A percentile compares a stretch with the other conserved stretches of the same genome.
Conservation (phyloP, 2,797 vertebrate species). For the Enteromius anoplus region DNA sequence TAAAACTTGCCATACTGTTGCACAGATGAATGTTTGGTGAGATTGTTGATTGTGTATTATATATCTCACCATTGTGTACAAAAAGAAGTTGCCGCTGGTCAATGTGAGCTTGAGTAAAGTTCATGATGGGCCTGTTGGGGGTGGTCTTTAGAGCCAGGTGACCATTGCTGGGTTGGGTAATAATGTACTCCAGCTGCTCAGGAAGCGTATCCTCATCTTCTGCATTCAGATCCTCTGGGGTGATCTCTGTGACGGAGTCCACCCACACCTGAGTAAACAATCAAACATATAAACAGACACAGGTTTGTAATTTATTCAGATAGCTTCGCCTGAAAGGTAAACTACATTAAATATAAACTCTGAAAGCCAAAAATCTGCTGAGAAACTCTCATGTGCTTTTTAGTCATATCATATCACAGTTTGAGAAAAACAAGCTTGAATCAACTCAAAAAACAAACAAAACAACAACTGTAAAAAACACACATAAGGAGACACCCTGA, state of each 20-base stretch:
- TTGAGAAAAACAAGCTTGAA: constrained; percentile 1
- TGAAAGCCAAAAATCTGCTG: not conserved
- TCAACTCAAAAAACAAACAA: not conserved
- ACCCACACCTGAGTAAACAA: constrained; percentile 84
- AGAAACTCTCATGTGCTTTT: not conserved
- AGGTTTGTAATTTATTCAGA: not conserved
- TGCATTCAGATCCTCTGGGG: constrained; percentile 76
- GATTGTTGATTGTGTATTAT: not conserved
- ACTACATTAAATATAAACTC: not conserved
- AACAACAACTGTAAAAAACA: not conserved
- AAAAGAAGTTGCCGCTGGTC: constrained; percentile 84
- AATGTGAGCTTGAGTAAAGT: constrained; percentile 89
- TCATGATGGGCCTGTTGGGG: constrained; percentile 79
- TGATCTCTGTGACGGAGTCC: constrained; percentile 86
- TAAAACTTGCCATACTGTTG: not conserved
- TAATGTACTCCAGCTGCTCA: constrained; percentile 80
- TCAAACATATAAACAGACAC: not conserved
- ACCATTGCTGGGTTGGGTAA: constrained; percentile 87
- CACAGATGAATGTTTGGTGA: not conserved
- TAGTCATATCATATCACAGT: not conserved
- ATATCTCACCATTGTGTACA: constrained; percentile 82
- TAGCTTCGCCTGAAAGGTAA: not conserved
- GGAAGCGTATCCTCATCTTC: constrained; percentile 82
- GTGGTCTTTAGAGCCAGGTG: constrained; percentile 85
- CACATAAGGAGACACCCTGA: not conserved